A percentile compares a stretch with the other conserved stretches of the same genome.
Conservation (phyloP, 1,140 invertebrate genomes). For the Bombus polaris region DNA sequence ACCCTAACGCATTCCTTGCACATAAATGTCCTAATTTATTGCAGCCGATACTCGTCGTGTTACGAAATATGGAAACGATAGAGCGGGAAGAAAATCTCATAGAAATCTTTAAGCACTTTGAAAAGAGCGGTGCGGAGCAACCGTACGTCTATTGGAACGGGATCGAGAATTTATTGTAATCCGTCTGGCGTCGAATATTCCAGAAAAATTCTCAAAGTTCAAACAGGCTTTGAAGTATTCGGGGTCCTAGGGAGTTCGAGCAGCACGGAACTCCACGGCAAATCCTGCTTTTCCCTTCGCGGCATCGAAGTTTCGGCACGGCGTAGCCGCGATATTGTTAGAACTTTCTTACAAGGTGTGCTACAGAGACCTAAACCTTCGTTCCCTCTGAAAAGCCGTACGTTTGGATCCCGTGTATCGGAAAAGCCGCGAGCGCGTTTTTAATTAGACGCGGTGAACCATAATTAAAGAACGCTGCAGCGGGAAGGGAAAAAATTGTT, state of each 20-base stretch:
- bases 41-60: background rate
- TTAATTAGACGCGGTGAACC: conserved; percentile 58
- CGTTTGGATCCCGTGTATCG: conserved; percentile 49
- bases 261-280: conserved; percentile 53
- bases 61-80: background rate
- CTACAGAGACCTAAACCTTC: conserved; percentile 40
- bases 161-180: conserved; percentile 69
- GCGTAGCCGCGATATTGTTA: conserved; percentile 67
- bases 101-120: background rate
- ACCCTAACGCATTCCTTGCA: no score
- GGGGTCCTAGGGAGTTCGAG: conserved; percentile 54
- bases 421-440: conserved; percentile 45
- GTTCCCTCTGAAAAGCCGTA: conserved; percentile 3
- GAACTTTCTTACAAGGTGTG: conserved; percentile 73
- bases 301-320: conserved; percentile 58
- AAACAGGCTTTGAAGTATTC: conserved; percentile 60
- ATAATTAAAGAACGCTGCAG: conserved; percentile 45
- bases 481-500: conserved; percentile 1
- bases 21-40: background rate
- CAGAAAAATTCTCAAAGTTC: conserved; percentile 64
- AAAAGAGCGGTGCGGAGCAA: background rate
- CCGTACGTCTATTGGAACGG: conserved; percentile 28
- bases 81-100: background rate
- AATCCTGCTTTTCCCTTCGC: conserved; percentile 53
- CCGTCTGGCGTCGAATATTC: conserved; percentile 63